Percentiles rank a stretch among this genome's conserved stretches.
Conservation (phyloP, 2,113 vertebrate species). For the Potamarius usumacintae region DNA sequence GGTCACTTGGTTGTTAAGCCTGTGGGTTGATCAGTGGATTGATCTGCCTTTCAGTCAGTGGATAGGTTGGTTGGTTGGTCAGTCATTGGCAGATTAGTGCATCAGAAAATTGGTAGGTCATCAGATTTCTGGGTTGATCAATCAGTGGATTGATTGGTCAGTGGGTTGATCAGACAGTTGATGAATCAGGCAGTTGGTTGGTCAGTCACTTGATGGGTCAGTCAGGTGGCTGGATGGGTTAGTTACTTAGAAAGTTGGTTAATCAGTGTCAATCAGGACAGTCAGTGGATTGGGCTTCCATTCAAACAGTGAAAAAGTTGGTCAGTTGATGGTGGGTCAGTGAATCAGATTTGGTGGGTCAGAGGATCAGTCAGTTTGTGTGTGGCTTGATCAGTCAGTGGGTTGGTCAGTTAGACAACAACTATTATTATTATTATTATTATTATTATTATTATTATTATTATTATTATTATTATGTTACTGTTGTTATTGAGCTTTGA, state of each 20-base stretch:
- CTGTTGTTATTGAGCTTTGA: background rate
- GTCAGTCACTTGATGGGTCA: background rate
- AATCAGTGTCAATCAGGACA: background rate
- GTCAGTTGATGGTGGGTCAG: background rate
- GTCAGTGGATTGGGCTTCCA: background rate
- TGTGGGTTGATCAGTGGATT: background rate
- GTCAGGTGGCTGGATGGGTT: background rate
- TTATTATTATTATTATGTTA: background rate
- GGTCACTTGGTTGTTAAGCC: background rate
- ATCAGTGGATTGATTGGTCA: background rate
- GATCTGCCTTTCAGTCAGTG: background rate
- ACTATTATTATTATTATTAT: background rate
- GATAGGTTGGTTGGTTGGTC: background rate
- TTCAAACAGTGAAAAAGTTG: background rate
- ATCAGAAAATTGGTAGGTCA: background rate
- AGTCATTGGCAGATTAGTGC: background rate
- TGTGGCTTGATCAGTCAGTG: background rate
- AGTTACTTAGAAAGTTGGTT: background rate
- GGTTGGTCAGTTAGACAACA: background rate
- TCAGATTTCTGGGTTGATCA: background rate
- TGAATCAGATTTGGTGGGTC: background rate
- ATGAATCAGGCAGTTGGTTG: background rate
- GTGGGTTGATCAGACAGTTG: background rate
- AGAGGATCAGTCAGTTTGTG: background rate
- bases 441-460: background rate